Percentiles rank a stretch among this genome's conserved stretches.
Evolutionary conservation across 1,140 invertebrate species (phyloP).

Genomic region (Ylistrum balloti): DNA sequence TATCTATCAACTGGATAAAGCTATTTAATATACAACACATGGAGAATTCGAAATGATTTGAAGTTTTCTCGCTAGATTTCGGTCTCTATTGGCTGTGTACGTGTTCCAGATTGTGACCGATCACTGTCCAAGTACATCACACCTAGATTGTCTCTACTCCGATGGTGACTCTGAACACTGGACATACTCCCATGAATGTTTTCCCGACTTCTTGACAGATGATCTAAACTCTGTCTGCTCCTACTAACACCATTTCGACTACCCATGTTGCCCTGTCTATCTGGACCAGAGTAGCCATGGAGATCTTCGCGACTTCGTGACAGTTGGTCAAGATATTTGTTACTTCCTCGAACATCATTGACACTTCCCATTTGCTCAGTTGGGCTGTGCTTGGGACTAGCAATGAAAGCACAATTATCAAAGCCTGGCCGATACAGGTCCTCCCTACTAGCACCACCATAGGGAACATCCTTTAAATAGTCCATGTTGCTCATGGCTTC

Average conservation of each 20-base stretch:
- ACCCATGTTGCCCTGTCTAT: conserved; percentile 3
- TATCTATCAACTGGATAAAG: background rate
- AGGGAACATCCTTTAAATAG: conserved; percentile 36
- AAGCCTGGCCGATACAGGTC: conserved; percentile 40
- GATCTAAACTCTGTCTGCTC: conserved; percentile 6
- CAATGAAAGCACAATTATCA: conserved; percentile 32
- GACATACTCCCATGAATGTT: conserved; percentile 32
- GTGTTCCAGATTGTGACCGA: background rate
- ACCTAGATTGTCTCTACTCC: conserved; percentile 46
- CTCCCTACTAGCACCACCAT: conserved; percentile 51
- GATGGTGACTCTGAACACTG: background rate
- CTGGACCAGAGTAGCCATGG: background rate
- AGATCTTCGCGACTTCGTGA: conserved; percentile 46
- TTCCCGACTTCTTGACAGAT: background rate
- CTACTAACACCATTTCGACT: conserved; percentile 45
- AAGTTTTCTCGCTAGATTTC: conserved; percentile 45
- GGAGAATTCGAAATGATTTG: background rate
- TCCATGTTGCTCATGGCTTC: conserved; percentile 54
- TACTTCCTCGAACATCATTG: conserved; percentile 36
- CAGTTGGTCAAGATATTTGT: background rate
- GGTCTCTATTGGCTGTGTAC: conserved; percentile 52
- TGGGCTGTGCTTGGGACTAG: conserved; percentile 42
- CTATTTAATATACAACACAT: background rate
- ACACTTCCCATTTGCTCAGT: conserved; percentile 45
- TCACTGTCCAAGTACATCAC: conserved; percentile 50